Evolutionary conservation across 2,113 vertebrate species (phyloP), one percentile per base, ranked within the genome.

Genomic region (human (Homo sapiens)): DNA sequence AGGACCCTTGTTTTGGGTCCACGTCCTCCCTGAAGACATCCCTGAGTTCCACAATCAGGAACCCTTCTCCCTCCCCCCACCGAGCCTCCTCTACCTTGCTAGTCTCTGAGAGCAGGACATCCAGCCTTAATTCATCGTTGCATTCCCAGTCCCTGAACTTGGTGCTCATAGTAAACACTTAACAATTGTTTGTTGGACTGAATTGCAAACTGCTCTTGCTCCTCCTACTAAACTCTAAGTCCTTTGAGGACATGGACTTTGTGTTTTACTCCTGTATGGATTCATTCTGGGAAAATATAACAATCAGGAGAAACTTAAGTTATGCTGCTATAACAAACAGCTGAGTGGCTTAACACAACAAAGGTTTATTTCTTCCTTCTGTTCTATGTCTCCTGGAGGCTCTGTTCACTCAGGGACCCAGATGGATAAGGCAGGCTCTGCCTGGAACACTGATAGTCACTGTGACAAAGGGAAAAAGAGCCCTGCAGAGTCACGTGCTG

Each of bases 1-100:
- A 38, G 66, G 59, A 27, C n/a, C 27, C 1, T 35, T 27, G 72
- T 2, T 14, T 59, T 2, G 25, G 55, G 38, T 35, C 55, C 55
- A 8, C 0, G 0, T 52, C 43, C 82, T 85, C 68, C 40, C 13
- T 10, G 50, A 52, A 17, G 68, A 43, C 23, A 8, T 1, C 27
- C 66, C 35, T 76, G 66, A 55, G 48, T 17, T 48, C 64, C n/a
- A 2, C 45, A 16, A 0, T 55, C 8, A 0, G 18, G 8, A 5
- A 12, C 20, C 0, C 9, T 2, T 25, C 14, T 27, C 27, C 45
- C 18, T 64, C 11, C 30, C 27, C 38, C 16, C 30, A 18, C 55
- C 6, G 0, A 16, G 8, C 40, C 40, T 68, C n/a, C n/a, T 3
- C 2, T 3, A 4, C 32, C 0, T 25, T 20, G 8, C 4, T 0